A percentile compares a stretch with the other conserved stretches of the same genome.
phyloP scores from a whole-genome alignment of 2,113 vertebrate genomes.

The Cranoglanis bouderius region DNA sequence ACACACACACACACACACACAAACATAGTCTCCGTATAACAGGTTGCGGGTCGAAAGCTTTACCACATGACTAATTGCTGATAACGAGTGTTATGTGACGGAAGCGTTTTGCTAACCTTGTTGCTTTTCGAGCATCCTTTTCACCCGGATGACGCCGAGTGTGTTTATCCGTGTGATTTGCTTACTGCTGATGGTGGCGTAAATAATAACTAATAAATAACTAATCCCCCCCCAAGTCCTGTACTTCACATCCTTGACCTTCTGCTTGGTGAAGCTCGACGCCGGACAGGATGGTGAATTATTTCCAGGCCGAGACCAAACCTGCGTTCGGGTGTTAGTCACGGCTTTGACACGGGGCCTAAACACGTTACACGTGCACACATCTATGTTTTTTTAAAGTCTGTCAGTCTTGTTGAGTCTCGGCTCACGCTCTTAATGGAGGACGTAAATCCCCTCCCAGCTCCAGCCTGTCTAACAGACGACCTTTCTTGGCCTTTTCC shows the following conservation, averaged over 20 bases:
- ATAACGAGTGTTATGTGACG: slow-evolving; percentile 61
- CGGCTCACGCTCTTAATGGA: neutral
- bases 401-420: slow-evolving; percentile 12
- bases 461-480: neutral
- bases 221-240: neutral
- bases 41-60: slow-evolving; percentile 47
- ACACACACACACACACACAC: slow-evolving; percentile 32
- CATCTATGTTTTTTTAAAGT: neutral
- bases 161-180: slow-evolving; percentile 30
- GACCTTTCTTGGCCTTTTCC: slow-evolving; percentile 37
- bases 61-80: slow-evolving; percentile 57
- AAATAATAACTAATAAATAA: slow-evolving; percentile 15
- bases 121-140: slow-evolving; percentile 37
- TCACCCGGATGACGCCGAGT: slow-evolving; percentile 32
- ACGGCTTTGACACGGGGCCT: neutral
- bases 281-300: slow-evolving; percentile 26
- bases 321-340: slow-evolving; percentile 13
- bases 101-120: slow-evolving; percentile 53
- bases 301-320: neutral
- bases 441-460: neutral
- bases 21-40: slow-evolving; percentile 40
- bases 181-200: slow-evolving; percentile 4
- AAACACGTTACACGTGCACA: slow-evolving; percentile 6
- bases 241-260: neutral
- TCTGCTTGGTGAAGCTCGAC: slow-evolving; percentile 20